Evolutionary conservation across 1,140 invertebrate species (phyloP).

Genomic region (Bursaphelenchus mucronatus): DNA sequence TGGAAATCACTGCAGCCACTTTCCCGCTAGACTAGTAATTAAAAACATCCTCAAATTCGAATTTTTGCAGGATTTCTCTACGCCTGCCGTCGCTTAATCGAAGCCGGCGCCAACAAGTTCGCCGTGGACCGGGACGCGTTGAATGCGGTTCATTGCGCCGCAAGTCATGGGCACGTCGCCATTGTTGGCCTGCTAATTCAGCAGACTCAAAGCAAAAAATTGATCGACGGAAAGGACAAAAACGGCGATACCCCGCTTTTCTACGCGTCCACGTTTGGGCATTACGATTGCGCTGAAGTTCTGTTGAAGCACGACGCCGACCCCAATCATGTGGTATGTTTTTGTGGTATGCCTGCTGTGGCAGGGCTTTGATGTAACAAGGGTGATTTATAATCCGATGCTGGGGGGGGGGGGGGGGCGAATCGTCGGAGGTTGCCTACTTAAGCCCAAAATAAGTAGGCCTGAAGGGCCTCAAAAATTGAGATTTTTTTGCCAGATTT

Average conservation of each 20-base stretch:
- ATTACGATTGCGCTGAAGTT: constrained; percentile 84
- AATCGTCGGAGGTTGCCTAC: too few relatives aligned
- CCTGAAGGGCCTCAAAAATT: too few relatives aligned
- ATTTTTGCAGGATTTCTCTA: too few relatives aligned
- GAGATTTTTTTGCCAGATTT: too few relatives aligned
- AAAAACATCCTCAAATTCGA: too few relatives aligned
- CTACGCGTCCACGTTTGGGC: constrained; percentile 89
- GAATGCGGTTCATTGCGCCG: constrained; percentile 79
- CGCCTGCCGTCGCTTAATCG: constrained; percentile 72
- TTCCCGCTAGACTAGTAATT: too few relatives aligned
- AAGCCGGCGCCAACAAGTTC: constrained; percentile 75
- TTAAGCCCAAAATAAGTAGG: too few relatives aligned
- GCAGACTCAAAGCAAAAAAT: constrained; percentile 40
- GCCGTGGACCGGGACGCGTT: constrained; percentile 72
- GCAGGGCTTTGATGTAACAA: too few relatives aligned
- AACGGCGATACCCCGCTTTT: constrained; percentile 91
- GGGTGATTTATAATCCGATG: too few relatives aligned
- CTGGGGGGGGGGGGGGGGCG: too few relatives aligned
- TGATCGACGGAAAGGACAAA: constrained; percentile 65
- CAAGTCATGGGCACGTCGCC: constrained; percentile 84
- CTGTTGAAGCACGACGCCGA: constrained; percentile 81
- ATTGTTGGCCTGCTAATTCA: constrained; percentile 79
- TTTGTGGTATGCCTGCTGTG: background rate
- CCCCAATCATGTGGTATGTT: constrained; percentile 73
- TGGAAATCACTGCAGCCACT: too few relatives aligned